Evolutionary conservation across 1,140 invertebrate genomes (phyloP).

Genomic region (Stegodyphus mimosarum): DNA sequence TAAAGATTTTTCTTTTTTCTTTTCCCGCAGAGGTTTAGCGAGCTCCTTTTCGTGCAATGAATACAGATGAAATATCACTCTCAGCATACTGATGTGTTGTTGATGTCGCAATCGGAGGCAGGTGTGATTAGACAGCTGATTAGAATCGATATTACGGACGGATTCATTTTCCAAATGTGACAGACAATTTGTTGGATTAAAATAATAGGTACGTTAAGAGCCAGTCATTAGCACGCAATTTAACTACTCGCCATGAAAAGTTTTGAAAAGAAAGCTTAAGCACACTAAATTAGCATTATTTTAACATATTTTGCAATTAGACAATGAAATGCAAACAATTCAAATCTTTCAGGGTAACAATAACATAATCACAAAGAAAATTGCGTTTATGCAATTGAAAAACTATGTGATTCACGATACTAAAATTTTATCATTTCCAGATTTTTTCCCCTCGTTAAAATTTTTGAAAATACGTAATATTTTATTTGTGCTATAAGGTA

Average conservation of each 20-base stretch:
- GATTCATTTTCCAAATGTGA: constrained; percentile 39
- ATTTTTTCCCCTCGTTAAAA: too few species aligned
- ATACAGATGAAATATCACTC: background rate
- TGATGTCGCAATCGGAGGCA: background rate
- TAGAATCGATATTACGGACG: constrained; percentile 20
- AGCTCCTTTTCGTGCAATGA: background rate
- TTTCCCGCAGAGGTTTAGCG: background rate
- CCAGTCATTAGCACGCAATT: background rate
- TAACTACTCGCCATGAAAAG: background rate
- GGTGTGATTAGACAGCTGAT: background rate
- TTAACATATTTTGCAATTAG: too few species aligned
- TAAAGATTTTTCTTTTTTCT: constrained; percentile 42
- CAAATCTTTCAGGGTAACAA: too few species aligned
- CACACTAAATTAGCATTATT: too few species aligned
- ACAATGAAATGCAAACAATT: too few species aligned
- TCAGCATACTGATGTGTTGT: constrained; percentile 29
- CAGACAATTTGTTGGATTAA: constrained; percentile 46
- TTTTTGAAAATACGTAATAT: too few species aligned
- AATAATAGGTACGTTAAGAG: constrained; percentile 31
- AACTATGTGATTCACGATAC: too few species aligned
- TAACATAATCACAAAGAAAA: too few species aligned
- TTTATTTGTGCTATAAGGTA: too few species aligned
- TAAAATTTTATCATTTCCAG: too few species aligned
- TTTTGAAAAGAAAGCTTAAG: too few species aligned
- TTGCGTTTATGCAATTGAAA: too few species aligned